These are phyloP conservation scores for Candoia aspera DNA, from an alignment of 2,113 vertebrate genomes.

Conservation along the genomic window DNA sequence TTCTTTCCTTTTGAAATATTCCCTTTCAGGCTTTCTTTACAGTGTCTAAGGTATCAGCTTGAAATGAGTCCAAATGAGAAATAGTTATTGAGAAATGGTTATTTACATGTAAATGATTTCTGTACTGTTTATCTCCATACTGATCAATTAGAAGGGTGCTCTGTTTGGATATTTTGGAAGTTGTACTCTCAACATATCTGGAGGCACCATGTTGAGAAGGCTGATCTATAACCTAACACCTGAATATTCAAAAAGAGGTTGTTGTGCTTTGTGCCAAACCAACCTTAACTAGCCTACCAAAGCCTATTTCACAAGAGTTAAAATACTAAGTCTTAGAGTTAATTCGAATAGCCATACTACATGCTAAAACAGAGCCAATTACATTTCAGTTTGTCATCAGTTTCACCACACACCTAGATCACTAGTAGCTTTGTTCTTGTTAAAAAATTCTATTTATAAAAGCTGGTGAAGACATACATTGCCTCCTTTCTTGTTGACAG, in stretches of 20 bases:
- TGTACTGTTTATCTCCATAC: background rate
- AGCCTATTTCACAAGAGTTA: background rate
- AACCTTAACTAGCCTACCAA: too few species aligned
- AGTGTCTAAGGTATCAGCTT: slow-evolving; percentile 13
- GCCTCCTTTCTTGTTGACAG: background rate
- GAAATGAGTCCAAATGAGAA: slow-evolving; percentile 15
- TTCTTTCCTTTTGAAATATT: background rate
- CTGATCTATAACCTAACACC: background rate
- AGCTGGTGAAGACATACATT: background rate
- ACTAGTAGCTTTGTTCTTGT: background rate
- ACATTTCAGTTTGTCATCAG: background rate
- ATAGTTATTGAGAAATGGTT: background rate
- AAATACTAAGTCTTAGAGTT: background rate
- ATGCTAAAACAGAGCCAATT: background rate
- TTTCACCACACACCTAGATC: background rate
- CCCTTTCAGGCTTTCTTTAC: slow-evolving; percentile 18
- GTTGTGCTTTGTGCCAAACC: background rate
- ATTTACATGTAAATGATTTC: slow-evolving; percentile 30
- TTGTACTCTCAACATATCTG: background rate
- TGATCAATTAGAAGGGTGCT: background rate
- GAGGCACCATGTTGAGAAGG: background rate
- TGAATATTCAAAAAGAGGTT: background rate
- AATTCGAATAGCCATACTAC: background rate
- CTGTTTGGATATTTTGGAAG: background rate
- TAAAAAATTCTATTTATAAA: background rate